phyloP scores from a whole-genome alignment of 2,113 vertebrate species.

The Microcebus tavaratra region DNA sequence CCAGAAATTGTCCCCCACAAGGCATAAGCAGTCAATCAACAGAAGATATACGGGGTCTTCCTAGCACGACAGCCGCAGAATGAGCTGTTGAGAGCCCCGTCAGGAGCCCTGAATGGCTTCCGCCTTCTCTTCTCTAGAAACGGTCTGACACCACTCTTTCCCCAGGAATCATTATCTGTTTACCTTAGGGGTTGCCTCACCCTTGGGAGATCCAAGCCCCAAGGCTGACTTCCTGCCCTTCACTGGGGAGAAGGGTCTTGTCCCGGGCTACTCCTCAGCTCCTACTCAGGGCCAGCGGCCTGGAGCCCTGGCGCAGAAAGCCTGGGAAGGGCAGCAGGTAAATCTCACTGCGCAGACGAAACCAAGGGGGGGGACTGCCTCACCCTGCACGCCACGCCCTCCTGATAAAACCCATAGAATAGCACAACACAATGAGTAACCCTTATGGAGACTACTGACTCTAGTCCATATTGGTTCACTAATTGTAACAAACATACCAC shows the following conservation, averaged over 20 bases:
- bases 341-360: background rate
- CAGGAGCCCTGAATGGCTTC: background rate
- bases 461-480: background rate
- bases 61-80: background rate
- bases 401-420: background rate
- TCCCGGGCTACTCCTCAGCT: background rate
- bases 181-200: background rate
- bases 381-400: background rate
- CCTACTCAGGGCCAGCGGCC: background rate
- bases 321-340: background rate
- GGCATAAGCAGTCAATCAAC: background rate
- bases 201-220: background rate
- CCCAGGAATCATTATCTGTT: background rate
- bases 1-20: background rate
- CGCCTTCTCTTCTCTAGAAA: background rate
- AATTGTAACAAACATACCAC: background rate
- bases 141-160: background rate
- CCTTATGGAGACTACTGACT: background rate
- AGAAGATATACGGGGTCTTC: background rate
- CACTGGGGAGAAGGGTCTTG: background rate
- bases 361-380: background rate
- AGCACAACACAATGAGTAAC: background rate
- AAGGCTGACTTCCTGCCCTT: background rate
- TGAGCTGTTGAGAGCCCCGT: background rate
- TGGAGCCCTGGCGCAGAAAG: background rate